These are phyloP conservation scores for Nothoprocta pentlandii DNA, from an alignment of 2,113 vertebrate genomes.

Conservation along the genomic window DNA sequence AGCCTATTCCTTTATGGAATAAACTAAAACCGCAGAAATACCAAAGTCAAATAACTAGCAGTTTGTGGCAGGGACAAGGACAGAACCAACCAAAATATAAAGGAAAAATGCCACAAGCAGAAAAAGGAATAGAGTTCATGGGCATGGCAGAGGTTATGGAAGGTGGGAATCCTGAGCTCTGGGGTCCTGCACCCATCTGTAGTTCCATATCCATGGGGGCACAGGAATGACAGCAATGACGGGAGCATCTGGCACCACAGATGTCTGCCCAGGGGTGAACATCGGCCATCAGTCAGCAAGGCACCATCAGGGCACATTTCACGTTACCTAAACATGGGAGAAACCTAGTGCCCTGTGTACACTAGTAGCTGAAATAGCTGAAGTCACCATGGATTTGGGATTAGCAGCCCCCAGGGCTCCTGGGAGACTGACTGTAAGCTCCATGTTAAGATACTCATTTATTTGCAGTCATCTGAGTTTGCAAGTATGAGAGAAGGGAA, in stretches of 20 bases:
- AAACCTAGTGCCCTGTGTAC: fast-evolving
- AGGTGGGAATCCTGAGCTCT: neutral
- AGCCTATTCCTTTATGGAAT: neutral
- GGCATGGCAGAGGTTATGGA: neutral
- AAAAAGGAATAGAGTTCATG: neutral
- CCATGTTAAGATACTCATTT: neutral
- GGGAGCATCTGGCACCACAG: fast-evolving
- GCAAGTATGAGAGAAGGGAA: neutral
- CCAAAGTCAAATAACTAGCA: neutral
- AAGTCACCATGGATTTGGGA: neutral
- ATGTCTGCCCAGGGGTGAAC: neutral
- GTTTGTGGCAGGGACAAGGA: neutral
- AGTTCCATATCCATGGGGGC: neutral
- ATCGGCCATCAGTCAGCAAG: neutral
- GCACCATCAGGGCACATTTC: neutral
- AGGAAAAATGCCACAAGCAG: neutral
- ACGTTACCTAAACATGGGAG: neutral
- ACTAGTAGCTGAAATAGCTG: neutral
- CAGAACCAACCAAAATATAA: neutral
- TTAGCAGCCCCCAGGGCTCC: neutral
- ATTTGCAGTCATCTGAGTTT: neutral
- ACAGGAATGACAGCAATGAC: fast-evolving
- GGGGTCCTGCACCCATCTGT: fast-evolving
- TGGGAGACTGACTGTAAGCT: neutral
- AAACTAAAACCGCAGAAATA: neutral